These are phyloP conservation scores for Capitulum mitella DNA, from an alignment of 2,888 invertebrate species.

Conservation along the genomic window DNA sequence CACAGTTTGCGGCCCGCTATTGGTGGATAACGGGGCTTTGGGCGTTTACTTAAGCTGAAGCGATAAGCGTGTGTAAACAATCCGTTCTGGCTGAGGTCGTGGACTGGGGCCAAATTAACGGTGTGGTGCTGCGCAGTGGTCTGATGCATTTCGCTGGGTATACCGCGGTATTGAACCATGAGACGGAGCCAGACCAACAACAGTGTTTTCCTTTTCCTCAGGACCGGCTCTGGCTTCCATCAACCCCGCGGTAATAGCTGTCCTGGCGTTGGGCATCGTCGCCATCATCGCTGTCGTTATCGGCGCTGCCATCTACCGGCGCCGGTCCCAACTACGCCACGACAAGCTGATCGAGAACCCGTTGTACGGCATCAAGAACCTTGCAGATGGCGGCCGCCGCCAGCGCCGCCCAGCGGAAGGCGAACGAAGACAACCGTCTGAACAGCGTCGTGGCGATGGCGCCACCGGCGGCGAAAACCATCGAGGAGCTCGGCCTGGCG, in stretches of 20 bases:
- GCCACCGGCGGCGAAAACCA: not conserved
- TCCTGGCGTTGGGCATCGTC: not conserved
- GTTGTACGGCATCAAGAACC: conserved; percentile 3
- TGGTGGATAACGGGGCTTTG: too few species aligned
- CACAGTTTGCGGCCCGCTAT: too few species aligned
- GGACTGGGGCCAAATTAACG: too few species aligned
- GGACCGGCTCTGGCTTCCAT: not conserved
- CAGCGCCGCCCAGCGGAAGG: not conserved
- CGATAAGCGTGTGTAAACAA: too few species aligned
- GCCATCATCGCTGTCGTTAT: not conserved
- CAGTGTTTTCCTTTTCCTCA: too few species aligned
- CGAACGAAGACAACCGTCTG: not conserved
- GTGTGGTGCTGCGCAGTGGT: too few species aligned
- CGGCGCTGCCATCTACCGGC: not conserved
- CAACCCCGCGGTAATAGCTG: not conserved
- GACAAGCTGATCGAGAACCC: not conserved
- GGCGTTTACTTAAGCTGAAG: too few species aligned
- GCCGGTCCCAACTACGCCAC: not conserved
- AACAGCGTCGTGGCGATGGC: not conserved
- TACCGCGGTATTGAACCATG: too few species aligned
- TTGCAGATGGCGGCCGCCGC: conserved; percentile 15
- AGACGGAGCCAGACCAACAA: too few species aligned
- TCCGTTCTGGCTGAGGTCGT: too few species aligned
- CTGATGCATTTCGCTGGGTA: too few species aligned
- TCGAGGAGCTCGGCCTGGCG: not conserved